Base-by-base conservation (phyloP, 2,888 invertebrate genomes). In the Steinernema carpocapsae region DNA sequence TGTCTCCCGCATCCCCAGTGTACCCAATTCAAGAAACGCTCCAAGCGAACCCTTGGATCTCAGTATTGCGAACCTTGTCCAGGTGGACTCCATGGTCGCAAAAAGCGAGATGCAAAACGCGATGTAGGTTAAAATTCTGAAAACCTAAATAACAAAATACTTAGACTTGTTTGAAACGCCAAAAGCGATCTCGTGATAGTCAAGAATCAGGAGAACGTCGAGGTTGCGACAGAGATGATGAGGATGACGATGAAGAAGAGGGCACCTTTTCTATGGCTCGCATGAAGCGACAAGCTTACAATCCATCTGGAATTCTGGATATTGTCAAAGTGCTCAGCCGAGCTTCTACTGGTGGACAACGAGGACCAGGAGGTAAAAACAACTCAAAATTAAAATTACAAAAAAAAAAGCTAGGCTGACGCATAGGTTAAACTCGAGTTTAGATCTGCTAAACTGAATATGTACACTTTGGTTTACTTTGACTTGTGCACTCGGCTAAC, bases 21-120 rank as follows among this genome's bases (percentile, higher is more conserved):
- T 48, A 80, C 78, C 0, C 64, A 80, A 12, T 59, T 70, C 17
- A 46, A 74, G 19, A 76, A 79, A 26, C 77, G 79, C 43, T 82
- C 75, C 72, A 80, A 81, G 73, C 74, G 83, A 73, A 83, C 82
- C 43, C 77, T 80, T 14, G 81, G 80, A 0, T 80, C 80, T 0
- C 84, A 84, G 76, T 84, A 84, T 74, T 84, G 84, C 74, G 84
- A 83, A 74, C 83, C 83, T 10, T 84, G 84, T 72, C 76, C 79
- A 14, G 74, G 71, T n/a, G 83, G 83, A 17, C 74, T 76, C 71
- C 78, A 79, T 64, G 84, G 83, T 52, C 74, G 84, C 29, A 79
- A 76, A 76, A 84, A 84, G 79, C 74, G 83, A 46, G 84, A 83
- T 59, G 79, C 81, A 6, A 83, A 83, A 51, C 75, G 79, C 51